Conservation (phyloP, 2,888 invertebrate species). For the Anorthoa munda region DNA sequence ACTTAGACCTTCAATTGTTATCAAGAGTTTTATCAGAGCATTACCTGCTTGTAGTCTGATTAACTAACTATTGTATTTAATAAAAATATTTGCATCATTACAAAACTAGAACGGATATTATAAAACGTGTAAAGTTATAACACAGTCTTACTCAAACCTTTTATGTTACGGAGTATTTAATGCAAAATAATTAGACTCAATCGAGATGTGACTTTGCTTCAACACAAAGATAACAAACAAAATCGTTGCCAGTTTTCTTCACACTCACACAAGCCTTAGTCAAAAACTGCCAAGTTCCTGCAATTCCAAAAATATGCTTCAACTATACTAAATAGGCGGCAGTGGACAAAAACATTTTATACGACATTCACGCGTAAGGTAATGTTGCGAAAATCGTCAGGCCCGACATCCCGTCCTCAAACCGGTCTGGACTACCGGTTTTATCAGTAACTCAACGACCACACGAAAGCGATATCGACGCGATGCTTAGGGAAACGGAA, state of each 20-base stretch:
- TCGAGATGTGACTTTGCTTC: not conserved
- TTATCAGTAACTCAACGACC: conserved; percentile 59
- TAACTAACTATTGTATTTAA: conserved; percentile 9
- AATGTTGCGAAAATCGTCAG: conserved; percentile 67
- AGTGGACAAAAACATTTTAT: conserved; percentile 52
- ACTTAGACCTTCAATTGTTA: conserved; percentile 43
- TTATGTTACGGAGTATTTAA: not conserved
- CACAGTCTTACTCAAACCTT: conserved; percentile 6
- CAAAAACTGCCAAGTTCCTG: conserved; percentile 38
- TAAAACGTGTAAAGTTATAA: conserved; percentile 3
- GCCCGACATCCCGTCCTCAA: conserved; percentile 53
- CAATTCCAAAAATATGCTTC: conserved; percentile 43
- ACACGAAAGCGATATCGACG: conserved; percentile 71
- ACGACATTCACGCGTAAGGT: conserved; percentile 56
- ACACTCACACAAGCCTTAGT: not conserved
- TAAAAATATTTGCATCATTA: conserved; percentile 10
- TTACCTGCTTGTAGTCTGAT: not conserved
- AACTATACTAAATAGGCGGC: conserved; percentile 27
- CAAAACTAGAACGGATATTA: conserved; percentile 39
- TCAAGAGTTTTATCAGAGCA: conserved; percentile 43
- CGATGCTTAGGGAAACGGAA: conserved; percentile 78
- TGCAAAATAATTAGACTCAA: not conserved
- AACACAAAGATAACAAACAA: not conserved
- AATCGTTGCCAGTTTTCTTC: not conserved
- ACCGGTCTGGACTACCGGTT: conserved; percentile 66